phyloP scores from a whole-genome alignment of 2,113 vertebrate genomes.

The Ariopsis seemanni region DNA sequence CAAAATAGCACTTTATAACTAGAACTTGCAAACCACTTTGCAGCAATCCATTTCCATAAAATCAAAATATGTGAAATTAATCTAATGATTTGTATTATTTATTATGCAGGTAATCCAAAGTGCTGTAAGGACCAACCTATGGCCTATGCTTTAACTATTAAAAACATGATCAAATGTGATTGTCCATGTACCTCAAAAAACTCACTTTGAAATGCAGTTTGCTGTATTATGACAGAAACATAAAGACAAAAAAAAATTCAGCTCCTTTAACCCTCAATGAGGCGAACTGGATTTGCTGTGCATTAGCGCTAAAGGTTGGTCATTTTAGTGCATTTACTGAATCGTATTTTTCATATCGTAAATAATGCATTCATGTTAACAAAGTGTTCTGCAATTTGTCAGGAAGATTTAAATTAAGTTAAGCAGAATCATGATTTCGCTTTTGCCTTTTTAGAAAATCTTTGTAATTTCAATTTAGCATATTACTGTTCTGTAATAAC shows the following conservation, averaged over 20 bases:
- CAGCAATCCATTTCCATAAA: not conserved
- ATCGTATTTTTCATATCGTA: not conserved
- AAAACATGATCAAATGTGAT: not conserved
- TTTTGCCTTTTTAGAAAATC: not conserved
- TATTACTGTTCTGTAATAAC: not conserved
- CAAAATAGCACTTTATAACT: not conserved
- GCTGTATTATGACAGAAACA: not conserved
- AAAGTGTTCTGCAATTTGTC: not conserved
- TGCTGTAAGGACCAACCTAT: not conserved
- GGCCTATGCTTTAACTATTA: not conserved
- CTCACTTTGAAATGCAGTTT: not conserved
- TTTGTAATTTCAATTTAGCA: not conserved
- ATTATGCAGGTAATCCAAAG: not conserved
- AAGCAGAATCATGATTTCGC: not conserved
- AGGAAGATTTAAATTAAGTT: not conserved
- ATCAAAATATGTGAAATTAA: not conserved
- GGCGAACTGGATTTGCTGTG: not conserved
- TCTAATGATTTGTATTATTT: not conserved
- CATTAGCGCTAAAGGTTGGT: not conserved
- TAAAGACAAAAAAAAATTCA: not conserved
- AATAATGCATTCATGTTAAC: not conserved
- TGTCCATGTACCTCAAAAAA: not conserved
- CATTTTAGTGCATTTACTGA: constrained; percentile 10
- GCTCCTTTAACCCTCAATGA: not conserved
- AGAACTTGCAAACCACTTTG: not conserved